Evolutionary conservation across 2,888 invertebrate species (phyloP), one percentile per base, ranked within the genome.

Genomic region (Ditula angustiorana): DNA sequence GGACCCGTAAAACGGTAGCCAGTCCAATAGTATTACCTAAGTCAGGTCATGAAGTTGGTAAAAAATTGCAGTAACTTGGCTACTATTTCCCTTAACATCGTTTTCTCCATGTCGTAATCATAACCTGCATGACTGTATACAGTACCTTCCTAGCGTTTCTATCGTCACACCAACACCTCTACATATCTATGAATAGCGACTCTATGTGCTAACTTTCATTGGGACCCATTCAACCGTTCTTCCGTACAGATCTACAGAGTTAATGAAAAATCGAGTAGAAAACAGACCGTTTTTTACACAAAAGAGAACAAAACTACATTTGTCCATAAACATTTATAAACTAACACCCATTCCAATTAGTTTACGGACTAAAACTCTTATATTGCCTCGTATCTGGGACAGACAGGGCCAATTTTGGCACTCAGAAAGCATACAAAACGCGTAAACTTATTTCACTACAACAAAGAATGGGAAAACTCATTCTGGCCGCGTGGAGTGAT

Each of bases 401-500:
- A 56, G 16, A 28, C 37, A 21, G 19, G 2, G 33, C 50, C 57
- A 52, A 63, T 63, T 44, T 63, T 63, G 67, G 60, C 60, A 67
- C 50, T 47, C 49, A 24, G 28, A 28, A 30, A 28, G 46, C 55
- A 53, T 57, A 33, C 61, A 24, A 63, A 67, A 35, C 61, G 60
- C 56, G 63, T 60, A 67, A 60, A 67, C 52, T 67, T 46, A 68
- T 52, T 44, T 65, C 28, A 46, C 64, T 50, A 66, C 56, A 66
- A 63, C 64, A 53, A 64, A 67, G 58, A 67, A 67, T 63, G 46
- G 41, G 47, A 24, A 46, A 63, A 61, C 55, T 63, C 60, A 66
- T 66, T 63, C 53, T 62, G 68, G 66, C 60, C 60, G 67, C 64
- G 68, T 72, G 66, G 74, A 75, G 78, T 81, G 73, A 81, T 80